phyloP scores from a whole-genome alignment of 2,797 vertebrate species.

The Oreochromis grahami region DNA sequence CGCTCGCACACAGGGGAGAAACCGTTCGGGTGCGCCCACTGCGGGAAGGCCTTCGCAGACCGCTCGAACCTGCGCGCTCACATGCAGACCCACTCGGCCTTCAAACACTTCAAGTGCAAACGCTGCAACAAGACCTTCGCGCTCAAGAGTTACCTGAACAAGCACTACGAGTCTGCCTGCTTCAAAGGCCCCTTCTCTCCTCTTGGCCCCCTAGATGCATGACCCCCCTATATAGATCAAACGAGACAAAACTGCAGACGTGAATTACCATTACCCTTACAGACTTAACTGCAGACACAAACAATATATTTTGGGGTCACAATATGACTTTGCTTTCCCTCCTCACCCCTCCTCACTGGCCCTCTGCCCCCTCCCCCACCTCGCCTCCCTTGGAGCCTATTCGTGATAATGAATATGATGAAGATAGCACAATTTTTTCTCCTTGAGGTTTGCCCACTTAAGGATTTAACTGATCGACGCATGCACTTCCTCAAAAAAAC shows the following conservation, averaged over 20 bases:
- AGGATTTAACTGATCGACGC: slow-evolving; percentile 78
- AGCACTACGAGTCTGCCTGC: slow-evolving; percentile 95
- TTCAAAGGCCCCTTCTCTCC: slow-evolving; percentile 88
- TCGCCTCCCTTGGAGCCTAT: slow-evolving; percentile 54
- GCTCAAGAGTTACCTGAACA: slow-evolving; percentile 97
- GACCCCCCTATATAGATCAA: slow-evolving; percentile 65
- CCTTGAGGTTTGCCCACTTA: slow-evolving; percentile 75
- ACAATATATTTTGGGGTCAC: slow-evolving; percentile 69
- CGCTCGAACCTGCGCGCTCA: slow-evolving; percentile 94
- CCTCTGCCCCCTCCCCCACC: background rate
- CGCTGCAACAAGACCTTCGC: slow-evolving; percentile 96
- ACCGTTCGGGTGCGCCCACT: slow-evolving; percentile 92
- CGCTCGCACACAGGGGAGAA: slow-evolving; percentile 94
- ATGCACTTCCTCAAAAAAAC: slow-evolving; percentile 71
- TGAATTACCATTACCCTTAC: slow-evolving; percentile 57
- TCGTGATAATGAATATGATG: slow-evolving; percentile 52
- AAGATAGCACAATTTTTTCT: slow-evolving; percentile 82
- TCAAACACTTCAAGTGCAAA: slow-evolving; percentile 96
- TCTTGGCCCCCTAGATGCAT: slow-evolving; percentile 78
- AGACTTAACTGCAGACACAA: slow-evolving; percentile 58
- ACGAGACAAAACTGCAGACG: slow-evolving; percentile 54
- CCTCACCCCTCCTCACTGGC: slow-evolving; percentile 1
- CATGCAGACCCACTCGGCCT: slow-evolving; percentile 97
- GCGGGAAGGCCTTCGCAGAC: slow-evolving; percentile 93
- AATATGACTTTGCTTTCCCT: slow-evolving; percentile 54